Evolutionary conservation across 2,113 vertebrate genomes (phyloP).

Genomic region (Sisor rabdophorus): DNA sequence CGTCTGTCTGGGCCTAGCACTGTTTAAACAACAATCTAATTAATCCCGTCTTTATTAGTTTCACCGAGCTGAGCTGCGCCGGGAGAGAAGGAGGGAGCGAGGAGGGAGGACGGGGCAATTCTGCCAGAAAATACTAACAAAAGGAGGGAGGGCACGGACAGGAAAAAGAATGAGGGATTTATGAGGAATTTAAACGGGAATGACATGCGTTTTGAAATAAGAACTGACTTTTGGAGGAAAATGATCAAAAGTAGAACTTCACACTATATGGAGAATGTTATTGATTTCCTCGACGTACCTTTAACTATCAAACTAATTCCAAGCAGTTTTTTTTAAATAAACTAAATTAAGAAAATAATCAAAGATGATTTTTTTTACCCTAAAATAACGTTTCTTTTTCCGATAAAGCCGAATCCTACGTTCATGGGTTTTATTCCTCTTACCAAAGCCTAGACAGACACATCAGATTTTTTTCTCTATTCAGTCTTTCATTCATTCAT

Average conservation of each 20-base stretch:
- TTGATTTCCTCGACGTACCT: background rate
- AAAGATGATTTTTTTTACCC: background rate
- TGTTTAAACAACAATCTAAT: slow-evolving; percentile 93
- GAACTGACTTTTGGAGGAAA: slow-evolving; percentile 53
- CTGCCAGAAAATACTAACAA: slow-evolving; percentile 68
- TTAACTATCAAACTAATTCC: background rate
- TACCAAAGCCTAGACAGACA: too few species aligned
- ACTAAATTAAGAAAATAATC: background rate
- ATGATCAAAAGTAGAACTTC: background rate
- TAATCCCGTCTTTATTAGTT: slow-evolving; percentile 93
- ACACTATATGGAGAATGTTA: background rate
- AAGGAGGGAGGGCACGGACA: slow-evolving; percentile 50
- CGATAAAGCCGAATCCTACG: too few species aligned
- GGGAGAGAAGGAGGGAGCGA: slow-evolving; percentile 64
- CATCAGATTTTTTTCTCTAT: too few species aligned
- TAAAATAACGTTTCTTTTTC: too few species aligned
- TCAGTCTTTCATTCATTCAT: too few species aligned
- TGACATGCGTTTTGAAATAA: slow-evolving; percentile 52
- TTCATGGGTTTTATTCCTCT: too few species aligned
- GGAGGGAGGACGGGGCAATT: slow-evolving; percentile 68
- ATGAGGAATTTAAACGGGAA: slow-evolving; percentile 64
- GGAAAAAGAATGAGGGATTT: slow-evolving; percentile 55
- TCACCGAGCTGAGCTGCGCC: slow-evolving; percentile 71
- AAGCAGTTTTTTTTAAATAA: background rate
- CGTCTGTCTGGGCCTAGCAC: slow-evolving; percentile 81